Evolutionary conservation across 2,888 invertebrate genomes (phyloP).

Genomic region (Stenodema calcarata): DNA sequence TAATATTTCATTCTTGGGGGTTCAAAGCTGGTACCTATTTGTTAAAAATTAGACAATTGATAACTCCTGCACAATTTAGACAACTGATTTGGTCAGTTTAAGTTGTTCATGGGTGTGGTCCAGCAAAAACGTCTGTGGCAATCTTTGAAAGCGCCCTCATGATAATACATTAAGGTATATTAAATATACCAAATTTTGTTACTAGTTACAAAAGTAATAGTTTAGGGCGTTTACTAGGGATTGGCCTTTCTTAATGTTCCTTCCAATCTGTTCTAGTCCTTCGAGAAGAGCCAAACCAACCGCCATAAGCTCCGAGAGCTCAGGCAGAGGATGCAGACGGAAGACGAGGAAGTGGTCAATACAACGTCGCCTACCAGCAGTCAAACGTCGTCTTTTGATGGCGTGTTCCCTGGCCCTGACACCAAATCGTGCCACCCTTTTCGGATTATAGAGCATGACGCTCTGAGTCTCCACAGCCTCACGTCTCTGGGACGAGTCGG

Average conservation of each 20-base stretch:
- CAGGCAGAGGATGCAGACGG: slow-evolving; percentile 84
- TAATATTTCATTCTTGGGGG: too few relatives aligned
- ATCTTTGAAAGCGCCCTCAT: too few relatives aligned
- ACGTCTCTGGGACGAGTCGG: slow-evolving; percentile 86
- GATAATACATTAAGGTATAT: too few relatives aligned
- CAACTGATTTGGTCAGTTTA: too few relatives aligned
- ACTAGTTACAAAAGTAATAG: too few relatives aligned
- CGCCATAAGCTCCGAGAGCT: slow-evolving; percentile 82
- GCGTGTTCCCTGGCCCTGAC: slow-evolving; percentile 70
- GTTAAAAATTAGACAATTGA: too few relatives aligned
- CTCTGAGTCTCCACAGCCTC: slow-evolving; percentile 86
- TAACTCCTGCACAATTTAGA: too few relatives aligned
- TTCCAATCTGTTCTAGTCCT: slow-evolving; percentile 18
- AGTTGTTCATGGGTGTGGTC: too few relatives aligned
- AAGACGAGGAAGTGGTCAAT: slow-evolving; percentile 76
- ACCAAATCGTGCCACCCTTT: slow-evolving; percentile 73
- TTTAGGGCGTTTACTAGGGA: neutral
- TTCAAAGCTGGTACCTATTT: too few relatives aligned
- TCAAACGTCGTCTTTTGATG: slow-evolving; percentile 80
- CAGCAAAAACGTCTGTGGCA: too few relatives aligned
- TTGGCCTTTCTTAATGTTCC: neutral
- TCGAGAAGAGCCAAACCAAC: slow-evolving; percentile 61
- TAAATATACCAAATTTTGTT: too few relatives aligned
- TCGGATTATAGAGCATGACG: slow-evolving; percentile 85
- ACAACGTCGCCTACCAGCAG: slow-evolving; percentile 76